Evolutionary conservation across 2,797 vertebrate genomes (phyloP), one percentile per base, ranked within the genome.

Genomic region (Paguma larvata): DNA sequence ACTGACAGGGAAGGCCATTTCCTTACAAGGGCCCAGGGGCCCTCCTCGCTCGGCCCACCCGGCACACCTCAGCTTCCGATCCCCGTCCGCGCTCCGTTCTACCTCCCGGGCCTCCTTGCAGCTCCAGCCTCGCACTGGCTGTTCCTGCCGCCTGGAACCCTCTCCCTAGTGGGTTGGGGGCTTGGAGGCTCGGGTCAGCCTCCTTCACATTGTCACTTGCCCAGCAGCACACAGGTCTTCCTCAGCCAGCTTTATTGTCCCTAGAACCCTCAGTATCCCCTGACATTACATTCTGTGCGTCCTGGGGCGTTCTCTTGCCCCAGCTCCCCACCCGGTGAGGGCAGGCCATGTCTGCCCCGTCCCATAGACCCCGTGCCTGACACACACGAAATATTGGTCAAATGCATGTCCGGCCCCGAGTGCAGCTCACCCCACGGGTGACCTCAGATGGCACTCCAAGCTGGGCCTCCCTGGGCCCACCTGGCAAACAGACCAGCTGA

Each of bases 181-280:
- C 63, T 73, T 27, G n/a, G 5, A 14, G 77, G 7, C 53, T 68
- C 25, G 21, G 68, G n/a, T 7, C 25, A 25, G 30, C 65, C 79
- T 13, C 7, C 25, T 38, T 59, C 25, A 34, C 14, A 18, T 2
- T 2, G 9, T 32, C 21, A 27, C 1, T 1, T 0, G 0, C 13
- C 9, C 86, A 51, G 19, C 3, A 0, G 38, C 19, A 11, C 16
- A 9, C 18, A 21, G 1, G 0, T 25, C 34, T 21, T 48, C n/a
- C 93, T 18, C 25, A 8, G 19, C 34, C 21, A 13, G 10, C 30
- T 62, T n/a, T 15, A 0, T 4, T 13, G 6, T 34, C 48, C 62
- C 18, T 3, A 0, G 27, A 2, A 1, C 72, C 38, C 23, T 62
- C 10, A 25, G 25, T 25, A 0, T 21, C 7, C 8, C 46, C 38